Evolutionary conservation across 2,797 vertebrate genomes (phyloP).

Genomic region (Serranus cabrilla): DNA sequence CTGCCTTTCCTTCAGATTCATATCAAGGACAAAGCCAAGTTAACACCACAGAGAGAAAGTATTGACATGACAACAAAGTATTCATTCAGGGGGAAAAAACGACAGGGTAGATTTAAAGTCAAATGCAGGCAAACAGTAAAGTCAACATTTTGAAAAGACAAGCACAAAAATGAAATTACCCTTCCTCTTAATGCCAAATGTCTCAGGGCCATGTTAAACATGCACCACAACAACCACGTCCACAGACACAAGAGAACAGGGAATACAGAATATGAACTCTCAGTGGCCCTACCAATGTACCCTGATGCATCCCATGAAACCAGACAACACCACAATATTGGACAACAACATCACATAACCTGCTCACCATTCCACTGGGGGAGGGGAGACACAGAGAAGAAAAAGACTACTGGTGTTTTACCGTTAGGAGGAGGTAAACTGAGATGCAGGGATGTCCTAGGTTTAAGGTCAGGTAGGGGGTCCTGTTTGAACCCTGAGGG

Average conservation of each 20-base stretch:
- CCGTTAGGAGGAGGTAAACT: constrained; percentile 85
- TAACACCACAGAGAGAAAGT: constrained; percentile 16
- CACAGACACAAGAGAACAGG: constrained; percentile 65
- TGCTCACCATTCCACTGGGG: constrained; percentile 56
- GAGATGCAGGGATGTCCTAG: constrained; percentile 87
- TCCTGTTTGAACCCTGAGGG: constrained; percentile 83
- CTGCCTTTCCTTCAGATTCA: constrained; percentile 18
- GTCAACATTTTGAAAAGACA: constrained; percentile 49
- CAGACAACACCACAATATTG: constrained; percentile 73
- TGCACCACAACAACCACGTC: constrained; percentile 69
- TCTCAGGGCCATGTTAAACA: constrained; percentile 50
- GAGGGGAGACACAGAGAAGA: constrained; percentile 59
- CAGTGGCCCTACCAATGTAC: constrained; percentile 54
- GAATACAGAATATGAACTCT: constrained; percentile 71
- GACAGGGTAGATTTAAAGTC: constrained; percentile 19
- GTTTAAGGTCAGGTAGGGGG: constrained; percentile 79
- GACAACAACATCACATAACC: constrained; percentile 74
- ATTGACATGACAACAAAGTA: constrained; percentile 35
- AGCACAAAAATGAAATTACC: constrained; percentile 45
- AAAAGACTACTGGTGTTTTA: constrained; percentile 65
- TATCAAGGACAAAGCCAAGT: background rate
- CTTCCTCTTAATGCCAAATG: constrained; percentile 8
- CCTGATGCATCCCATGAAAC: constrained; percentile 75
- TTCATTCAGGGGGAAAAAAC: constrained; percentile 41
- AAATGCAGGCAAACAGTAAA: constrained; percentile 58